phyloP scores from a whole-genome alignment of 2,113 vertebrate genomes.

The Rhagologus leucostigma region DNA sequence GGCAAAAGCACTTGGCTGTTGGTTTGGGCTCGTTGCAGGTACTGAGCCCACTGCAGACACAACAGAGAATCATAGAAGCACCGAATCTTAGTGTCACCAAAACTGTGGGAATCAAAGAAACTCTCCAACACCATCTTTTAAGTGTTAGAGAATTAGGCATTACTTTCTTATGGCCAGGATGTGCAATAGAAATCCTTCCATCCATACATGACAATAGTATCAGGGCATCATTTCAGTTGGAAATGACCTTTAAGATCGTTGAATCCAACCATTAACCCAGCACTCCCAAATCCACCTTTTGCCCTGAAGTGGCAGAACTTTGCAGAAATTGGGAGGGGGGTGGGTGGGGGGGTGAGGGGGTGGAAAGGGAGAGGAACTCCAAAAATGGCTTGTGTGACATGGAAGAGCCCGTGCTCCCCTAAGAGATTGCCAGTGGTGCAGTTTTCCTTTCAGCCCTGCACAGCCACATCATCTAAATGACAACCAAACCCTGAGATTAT shows the following conservation, averaged over 20 bases:
- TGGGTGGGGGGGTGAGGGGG: too few relatives aligned
- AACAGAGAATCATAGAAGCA: fast-evolving
- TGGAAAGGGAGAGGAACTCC: not conserved
- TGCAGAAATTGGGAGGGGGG: not conserved
- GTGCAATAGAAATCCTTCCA: not conserved
- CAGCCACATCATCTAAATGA: not conserved
- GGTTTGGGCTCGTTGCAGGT: not conserved
- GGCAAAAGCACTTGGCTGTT: not conserved
- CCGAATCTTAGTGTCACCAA: not conserved
- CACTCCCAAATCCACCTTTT: not conserved
- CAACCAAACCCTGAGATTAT: not conserved
- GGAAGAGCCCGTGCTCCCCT: fast-evolving
- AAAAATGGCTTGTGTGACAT: not conserved
- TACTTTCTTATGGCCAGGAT: not conserved
- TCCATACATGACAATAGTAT: not conserved
- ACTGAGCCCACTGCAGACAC: not conserved
- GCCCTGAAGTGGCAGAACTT: not conserved
- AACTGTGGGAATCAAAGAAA: not conserved
- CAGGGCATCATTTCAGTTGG: not conserved
- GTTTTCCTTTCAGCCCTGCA: not conserved
- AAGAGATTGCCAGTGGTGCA: not conserved
- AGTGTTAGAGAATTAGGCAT: not conserved
- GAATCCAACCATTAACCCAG: not conserved
- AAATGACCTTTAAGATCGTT: not conserved
- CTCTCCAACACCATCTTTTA: not conserved